These are phyloP conservation scores for Telmatochromis sp. DNA, from an alignment of 2,113 vertebrate species.

Conservation along the genomic window DNA sequence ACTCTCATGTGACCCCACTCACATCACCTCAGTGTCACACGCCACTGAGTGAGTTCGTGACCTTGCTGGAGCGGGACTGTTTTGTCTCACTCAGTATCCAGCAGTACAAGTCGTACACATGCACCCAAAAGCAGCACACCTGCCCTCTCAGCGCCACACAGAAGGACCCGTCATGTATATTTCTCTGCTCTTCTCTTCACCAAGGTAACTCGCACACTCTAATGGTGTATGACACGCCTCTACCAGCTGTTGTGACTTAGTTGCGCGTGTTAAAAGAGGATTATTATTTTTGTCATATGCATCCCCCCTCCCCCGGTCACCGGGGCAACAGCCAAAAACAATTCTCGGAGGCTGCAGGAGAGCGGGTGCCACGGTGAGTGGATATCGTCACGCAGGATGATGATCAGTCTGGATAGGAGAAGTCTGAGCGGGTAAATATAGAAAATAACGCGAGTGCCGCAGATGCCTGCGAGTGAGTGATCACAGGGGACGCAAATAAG, in stretches of 20 bases:
- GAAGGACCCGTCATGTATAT: background rate
- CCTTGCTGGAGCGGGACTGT: background rate
- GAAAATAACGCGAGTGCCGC: conserved; percentile 61
- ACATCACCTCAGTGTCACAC: conserved; percentile 27
- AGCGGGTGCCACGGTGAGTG: background rate
- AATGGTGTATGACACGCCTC: background rate
- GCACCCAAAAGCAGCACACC: background rate
- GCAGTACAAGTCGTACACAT: background rate
- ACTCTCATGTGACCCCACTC: conserved; percentile 5
- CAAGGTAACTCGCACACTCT: background rate
- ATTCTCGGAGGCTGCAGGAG: conserved; percentile 4
- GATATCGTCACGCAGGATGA: conserved; percentile 19
- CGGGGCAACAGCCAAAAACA: conserved; percentile 44
- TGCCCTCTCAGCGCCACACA: background rate
- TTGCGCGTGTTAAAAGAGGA: conserved; percentile 45
- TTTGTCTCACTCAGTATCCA: background rate
- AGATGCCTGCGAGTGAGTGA: conserved; percentile 49
- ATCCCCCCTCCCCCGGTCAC: conserved; percentile 9
- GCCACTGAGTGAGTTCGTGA: background rate
- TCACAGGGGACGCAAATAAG: conserved; percentile 47
- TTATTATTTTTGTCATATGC: conserved; percentile 57
- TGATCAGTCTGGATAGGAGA: conserved; percentile 51
- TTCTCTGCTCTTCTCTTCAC: background rate
- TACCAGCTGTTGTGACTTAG: conserved; percentile 51
- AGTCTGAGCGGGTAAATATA: conserved; percentile 53